Evolutionary conservation across 2,888 invertebrate genomes (phyloP).

Genomic region (Listrodromus nycthemerus): DNA sequence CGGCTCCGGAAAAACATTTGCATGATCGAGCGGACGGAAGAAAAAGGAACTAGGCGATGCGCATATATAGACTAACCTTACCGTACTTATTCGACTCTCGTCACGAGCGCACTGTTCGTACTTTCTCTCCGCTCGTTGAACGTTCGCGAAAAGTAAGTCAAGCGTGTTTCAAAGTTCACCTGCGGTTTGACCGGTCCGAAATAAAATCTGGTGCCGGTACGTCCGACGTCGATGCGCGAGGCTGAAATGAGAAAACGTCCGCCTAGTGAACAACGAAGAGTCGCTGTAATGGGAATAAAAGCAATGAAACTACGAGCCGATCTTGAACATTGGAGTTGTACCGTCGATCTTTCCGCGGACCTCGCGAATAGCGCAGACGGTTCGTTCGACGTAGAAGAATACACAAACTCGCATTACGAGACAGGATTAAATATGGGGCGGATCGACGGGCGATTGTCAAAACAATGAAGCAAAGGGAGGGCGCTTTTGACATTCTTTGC

Average conservation of each 20-base stretch:
- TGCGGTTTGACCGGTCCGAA: background rate
- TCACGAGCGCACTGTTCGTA: background rate
- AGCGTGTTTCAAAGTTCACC: background rate
- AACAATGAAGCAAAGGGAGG: background rate
- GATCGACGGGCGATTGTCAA: conserved; percentile 12
- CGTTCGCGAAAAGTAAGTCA: background rate
- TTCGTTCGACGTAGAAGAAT: background rate
- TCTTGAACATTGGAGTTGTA: background rate
- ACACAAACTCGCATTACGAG: background rate
- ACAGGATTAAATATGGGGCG: background rate
- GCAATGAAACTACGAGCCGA: background rate
- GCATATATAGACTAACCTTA: background rate
- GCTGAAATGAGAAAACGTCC: background rate
- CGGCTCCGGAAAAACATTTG: no score
- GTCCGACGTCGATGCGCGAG: no score
- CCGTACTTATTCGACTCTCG: background rate
- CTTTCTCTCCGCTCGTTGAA: background rate
- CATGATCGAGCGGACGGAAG: no score
- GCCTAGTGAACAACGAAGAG: background rate
- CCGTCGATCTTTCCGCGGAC: background rate
- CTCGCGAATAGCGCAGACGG: background rate
- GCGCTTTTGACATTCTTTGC: background rate
- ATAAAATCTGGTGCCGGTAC: background rate
- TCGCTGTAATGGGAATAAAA: background rate
- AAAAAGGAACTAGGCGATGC: no score